Percentiles rank a stretch among this genome's conserved stretches.
phyloP scores from a whole-genome alignment of 2,888 invertebrate genomes.

The Rhyacophila evoluta region DNA sequence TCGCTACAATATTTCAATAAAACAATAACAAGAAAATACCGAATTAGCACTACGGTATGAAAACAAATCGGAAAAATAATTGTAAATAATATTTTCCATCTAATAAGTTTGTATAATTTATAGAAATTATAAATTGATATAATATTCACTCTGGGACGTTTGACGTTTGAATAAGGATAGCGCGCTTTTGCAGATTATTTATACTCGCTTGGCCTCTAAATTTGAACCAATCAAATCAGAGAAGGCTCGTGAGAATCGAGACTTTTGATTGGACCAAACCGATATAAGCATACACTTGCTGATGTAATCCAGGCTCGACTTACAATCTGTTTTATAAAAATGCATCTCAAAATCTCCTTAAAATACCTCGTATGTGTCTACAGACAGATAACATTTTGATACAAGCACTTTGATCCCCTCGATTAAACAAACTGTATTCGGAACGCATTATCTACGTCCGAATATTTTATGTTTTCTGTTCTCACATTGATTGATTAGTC shows the following conservation, averaged over 20 bases:
- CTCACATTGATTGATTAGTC: not conserved
- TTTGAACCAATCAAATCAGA: constrained; percentile 36
- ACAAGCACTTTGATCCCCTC: not conserved
- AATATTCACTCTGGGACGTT: constrained; percentile 15
- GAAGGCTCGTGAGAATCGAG: constrained; percentile 39
- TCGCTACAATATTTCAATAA: not conserved
- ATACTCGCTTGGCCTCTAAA: constrained; percentile 28
- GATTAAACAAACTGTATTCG: too few relatives aligned
- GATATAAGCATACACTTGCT: not conserved
- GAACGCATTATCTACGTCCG: too few relatives aligned
- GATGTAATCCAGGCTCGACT: constrained; percentile 1
- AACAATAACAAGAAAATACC: constrained; percentile 6
- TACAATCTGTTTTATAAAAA: not conserved
- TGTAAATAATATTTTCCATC: constrained; percentile 45
- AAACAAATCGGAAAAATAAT: not conserved
- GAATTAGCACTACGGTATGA: not conserved
- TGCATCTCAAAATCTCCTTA: not conserved
- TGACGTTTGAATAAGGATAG: constrained; percentile 26
- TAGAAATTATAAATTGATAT: not conserved
- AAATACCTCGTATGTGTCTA: not conserved
- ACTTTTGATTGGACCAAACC: constrained; percentile 34
- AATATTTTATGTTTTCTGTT: not conserved
- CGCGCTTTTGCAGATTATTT: constrained; percentile 15
- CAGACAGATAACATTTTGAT: not conserved
- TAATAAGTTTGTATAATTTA: constrained; percentile 27